Evolutionary conservation across 2,888 invertebrate genomes (phyloP).

Genomic region (Agrenia bidenticulata): DNA sequence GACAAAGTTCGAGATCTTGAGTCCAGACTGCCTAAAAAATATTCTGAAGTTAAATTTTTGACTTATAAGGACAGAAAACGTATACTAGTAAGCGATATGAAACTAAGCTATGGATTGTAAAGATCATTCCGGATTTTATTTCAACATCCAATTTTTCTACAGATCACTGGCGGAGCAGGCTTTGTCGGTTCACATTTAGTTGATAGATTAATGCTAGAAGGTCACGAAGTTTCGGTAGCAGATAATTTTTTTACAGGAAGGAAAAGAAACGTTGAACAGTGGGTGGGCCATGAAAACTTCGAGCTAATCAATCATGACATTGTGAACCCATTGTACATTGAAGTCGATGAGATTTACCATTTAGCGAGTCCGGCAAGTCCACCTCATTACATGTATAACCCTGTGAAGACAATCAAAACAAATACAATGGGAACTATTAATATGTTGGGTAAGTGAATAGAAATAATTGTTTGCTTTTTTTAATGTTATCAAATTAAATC

Average conservation of each 20-base stretch:
- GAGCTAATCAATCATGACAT: constrained; percentile 98
- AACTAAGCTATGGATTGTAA: neutral
- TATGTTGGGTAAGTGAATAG: constrained; percentile 69
- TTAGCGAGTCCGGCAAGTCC: constrained; percentile 98
- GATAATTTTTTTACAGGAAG: constrained; percentile 98
- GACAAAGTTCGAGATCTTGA: constrained; percentile 72
- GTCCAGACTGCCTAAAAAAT: constrained; percentile 74
- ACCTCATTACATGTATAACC: constrained; percentile 99
- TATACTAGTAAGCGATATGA: constrained; percentile 69
- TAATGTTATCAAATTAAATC: neutral
- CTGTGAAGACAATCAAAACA: constrained; percentile 98
- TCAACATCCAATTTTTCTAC: too few species aligned
- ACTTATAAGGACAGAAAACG: constrained; percentile 89
- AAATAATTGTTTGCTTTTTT: neutral
- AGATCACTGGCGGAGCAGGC: constrained; percentile 94
- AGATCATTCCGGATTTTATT: too few species aligned
- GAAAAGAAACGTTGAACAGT: constrained; percentile 95
- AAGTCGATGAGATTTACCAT: constrained; percentile 98
- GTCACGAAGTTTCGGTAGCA: constrained; percentile 93
- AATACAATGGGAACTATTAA: constrained; percentile 96
- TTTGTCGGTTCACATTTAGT: constrained; percentile 99
- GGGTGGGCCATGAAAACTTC: constrained; percentile 99
- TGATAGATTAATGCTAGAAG: constrained; percentile 90
- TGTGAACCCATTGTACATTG: constrained; percentile 94
- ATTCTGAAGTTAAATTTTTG: constrained; percentile 86